Conservation (phyloP, 1,140 invertebrate species). For the Drosophila navojoa region DNA sequence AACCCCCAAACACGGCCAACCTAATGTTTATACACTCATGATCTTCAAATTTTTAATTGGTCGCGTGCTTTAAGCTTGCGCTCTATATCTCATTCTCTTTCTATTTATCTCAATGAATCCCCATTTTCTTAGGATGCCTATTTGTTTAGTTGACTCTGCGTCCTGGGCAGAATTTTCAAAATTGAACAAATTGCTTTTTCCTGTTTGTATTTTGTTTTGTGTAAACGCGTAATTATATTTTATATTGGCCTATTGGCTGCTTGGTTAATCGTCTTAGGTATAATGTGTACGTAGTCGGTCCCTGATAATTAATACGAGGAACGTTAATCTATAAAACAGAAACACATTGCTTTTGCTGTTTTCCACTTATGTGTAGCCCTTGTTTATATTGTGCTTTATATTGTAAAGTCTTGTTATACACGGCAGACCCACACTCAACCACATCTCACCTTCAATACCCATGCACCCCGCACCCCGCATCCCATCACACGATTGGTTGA, state of each 20-base stretch:
- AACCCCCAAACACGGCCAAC: conserved; percentile 17
- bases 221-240: conserved; percentile 16
- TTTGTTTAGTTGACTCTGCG: conserved; percentile 22
- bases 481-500: conserved; percentile 17
- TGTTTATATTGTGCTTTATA: conserved; percentile 55
- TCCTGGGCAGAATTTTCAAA: conserved; percentile 21
- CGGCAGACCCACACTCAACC: conserved; percentile 8
- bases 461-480: background rate
- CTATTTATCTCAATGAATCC: background rate
- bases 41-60: conserved; percentile 12
- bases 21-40: conserved; percentile 5
- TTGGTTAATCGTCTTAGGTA: conserved; percentile 18
- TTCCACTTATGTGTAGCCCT: conserved; percentile 36
- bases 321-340: conserved; percentile 42
- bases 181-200: conserved; percentile 2
- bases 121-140: conserved; percentile 2
- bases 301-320: conserved; percentile 36
- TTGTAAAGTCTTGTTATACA: conserved; percentile 49
- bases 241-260: conserved; percentile 23
- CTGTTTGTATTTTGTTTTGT: conserved; percentile 21
- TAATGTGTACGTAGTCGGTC: conserved; percentile 36
- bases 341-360: conserved; percentile 38
- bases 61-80: conserved; percentile 34
- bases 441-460: background rate
- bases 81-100: conserved; percentile 1